Base-by-base conservation (phyloP, 2,888 invertebrate genomes). In the Microdon myrmicae region DNA sequence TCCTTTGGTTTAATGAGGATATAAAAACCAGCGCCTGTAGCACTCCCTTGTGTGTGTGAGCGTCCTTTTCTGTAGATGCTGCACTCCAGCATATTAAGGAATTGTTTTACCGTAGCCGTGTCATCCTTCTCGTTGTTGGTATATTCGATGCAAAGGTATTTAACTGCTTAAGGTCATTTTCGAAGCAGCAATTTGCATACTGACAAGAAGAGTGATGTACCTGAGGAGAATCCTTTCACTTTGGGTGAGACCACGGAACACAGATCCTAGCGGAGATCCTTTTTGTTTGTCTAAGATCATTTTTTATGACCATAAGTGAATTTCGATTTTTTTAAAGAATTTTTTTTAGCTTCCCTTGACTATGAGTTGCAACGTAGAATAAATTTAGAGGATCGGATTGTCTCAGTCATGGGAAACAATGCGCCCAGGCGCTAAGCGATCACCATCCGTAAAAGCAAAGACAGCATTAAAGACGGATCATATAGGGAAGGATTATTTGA, bases 311-410 rank as follows among this genome's bases (percentile, higher is more conserved):
- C 66, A 67, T 60, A 60, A 54, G 60, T 67, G 59, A 60, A 54
- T 53, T 59, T 66, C 53, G 44, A 48, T 58, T 53, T 58, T 51
- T 58, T 51, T 39, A 19, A 23, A 32, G 14, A 41, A 23, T 19
- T 22, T 31, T 25, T 14, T 37, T 28, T 25, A 53, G 43, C 48
- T 67, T 59, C 68, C 56, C 44, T 60, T 58, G 58, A 60, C 66
- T 66, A 56, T 51, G 68, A 68, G 68, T 67, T 60, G 58, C 55
- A 64, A 54, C 39, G 43, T 51, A 44, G 68, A 68, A 71, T 68
- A 69, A 70, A 68, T 55, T 55, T 59, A 47, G 67, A 66, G 56
- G 67, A 58, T 66, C 68, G 59, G 47, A 61, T 56, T 56, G 61
- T 60, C 43, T 59, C 44, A 44, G 67, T 51, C 64, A 58, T 64